These are phyloP conservation scores for Eupithecia dodoneata DNA, from an alignment of 2,888 invertebrate species.

Conservation along the genomic window DNA sequence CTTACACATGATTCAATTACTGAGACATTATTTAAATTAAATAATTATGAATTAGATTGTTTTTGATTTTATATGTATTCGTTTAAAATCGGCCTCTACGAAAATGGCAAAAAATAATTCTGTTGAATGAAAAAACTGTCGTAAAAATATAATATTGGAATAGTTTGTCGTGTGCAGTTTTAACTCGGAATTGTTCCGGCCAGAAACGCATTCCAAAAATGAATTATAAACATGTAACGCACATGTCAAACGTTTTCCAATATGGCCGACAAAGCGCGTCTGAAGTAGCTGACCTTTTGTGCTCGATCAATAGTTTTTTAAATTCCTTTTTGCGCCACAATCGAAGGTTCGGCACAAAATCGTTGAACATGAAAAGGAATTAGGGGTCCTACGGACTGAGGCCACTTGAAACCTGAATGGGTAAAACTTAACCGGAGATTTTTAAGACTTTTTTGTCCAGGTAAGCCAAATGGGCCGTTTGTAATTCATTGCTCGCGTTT, in stretches of 20 bases:
- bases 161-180: not conserved
- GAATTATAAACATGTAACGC: constrained; percentile 62
- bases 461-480: constrained; percentile 75
- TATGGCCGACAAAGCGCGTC: constrained; percentile 77
- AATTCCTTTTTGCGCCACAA: constrained; percentile 68
- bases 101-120: no score
- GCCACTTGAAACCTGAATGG: constrained; percentile 79
- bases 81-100: no score
- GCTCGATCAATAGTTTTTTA: constrained; percentile 78
- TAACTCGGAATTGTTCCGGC: not conserved
- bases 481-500: constrained; percentile 64
- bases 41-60: constrained; percentile 14
- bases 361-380: constrained; percentile 78
- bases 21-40: constrained; percentile 13
- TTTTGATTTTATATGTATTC: constrained; percentile 5
- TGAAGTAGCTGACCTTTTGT: constrained; percentile 78
- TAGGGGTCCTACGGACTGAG: constrained; percentile 66
- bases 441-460: constrained; percentile 73
- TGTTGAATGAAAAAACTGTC: not conserved
- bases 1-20: constrained; percentile 12
- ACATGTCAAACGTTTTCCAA: constrained; percentile 78
- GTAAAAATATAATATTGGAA: not conserved
- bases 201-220: constrained; percentile 28
- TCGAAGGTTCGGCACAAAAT: constrained; percentile 70
- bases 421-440: constrained; percentile 75